Evolutionary conservation across 2,888 invertebrate genomes (phyloP).

Genomic region (Lycaena phlaeas): DNA sequence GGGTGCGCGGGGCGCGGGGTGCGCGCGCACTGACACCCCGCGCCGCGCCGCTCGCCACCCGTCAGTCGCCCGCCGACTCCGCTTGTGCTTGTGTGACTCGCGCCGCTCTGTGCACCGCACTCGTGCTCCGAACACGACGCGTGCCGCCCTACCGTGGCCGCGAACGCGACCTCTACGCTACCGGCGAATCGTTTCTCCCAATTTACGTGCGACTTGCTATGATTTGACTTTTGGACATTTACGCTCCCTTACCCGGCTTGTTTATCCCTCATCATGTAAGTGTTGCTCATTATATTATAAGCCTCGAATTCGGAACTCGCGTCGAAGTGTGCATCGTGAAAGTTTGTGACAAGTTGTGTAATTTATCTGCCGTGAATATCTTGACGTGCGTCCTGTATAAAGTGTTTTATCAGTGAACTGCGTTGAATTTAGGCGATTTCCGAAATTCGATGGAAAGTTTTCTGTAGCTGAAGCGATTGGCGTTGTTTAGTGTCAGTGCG

Average conservation of each 20-base stretch:
- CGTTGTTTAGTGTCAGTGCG: slow-evolving; percentile 34
- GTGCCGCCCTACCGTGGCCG: slow-evolving; percentile 72
- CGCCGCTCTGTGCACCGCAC: slow-evolving; percentile 71
- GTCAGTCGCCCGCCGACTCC: slow-evolving; percentile 75
- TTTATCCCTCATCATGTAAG: slow-evolving; percentile 71
- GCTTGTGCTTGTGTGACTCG: slow-evolving; percentile 73
- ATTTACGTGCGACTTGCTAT: slow-evolving; percentile 68
- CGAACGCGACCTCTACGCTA: slow-evolving; percentile 75
- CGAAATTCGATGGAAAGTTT: slow-evolving; percentile 64
- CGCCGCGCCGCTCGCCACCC: slow-evolving; percentile 58
- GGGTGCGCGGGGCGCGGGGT: slow-evolving; percentile 38
- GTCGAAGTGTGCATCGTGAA: slow-evolving; percentile 57
- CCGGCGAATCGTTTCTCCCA: slow-evolving; percentile 68
- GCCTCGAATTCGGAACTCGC: slow-evolving; percentile 67
- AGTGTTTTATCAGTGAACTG: slow-evolving; percentile 30
- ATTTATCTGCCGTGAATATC: slow-evolving; percentile 14
- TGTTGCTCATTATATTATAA: slow-evolving; percentile 64
- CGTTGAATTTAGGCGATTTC: slow-evolving; percentile 47
- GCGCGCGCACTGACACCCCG: slow-evolving; percentile 64
- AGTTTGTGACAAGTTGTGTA: slow-evolving; percentile 60
- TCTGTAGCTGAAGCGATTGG: slow-evolving; percentile 43
- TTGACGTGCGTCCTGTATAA: slow-evolving; percentile 13
- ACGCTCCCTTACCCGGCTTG: slow-evolving; percentile 67
- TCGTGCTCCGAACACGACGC: slow-evolving; percentile 71
- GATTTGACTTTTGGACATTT: slow-evolving; percentile 66